Evolutionary conservation across 1,140 invertebrate species (phyloP), one percentile per base, ranked within the genome.

Genomic region (Pseudachorutes palmiensis): DNA sequence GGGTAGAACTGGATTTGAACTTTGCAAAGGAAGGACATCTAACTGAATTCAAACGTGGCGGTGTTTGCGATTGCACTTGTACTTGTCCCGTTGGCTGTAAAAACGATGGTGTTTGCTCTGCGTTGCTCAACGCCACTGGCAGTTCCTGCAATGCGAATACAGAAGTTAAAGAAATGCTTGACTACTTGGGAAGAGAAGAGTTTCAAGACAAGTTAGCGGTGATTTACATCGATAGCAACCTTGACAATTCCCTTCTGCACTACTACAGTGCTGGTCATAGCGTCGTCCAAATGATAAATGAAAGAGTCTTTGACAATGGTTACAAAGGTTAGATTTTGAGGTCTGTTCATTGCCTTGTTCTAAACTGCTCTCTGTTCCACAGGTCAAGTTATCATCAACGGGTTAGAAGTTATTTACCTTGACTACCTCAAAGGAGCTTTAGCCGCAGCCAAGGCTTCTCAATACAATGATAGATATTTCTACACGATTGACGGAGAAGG

Each of bases 181-280:
- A 26, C 9, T 14, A 14, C 24, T 22, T 57, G 5, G 51, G 51
- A 12, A 9, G 5, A n/a, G 12, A 5, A 24, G 51, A 12, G 5
- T 5, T 57, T 24, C 12, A 5, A 12, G 5, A 5, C 5, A 57
- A 26, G 24, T 26, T 57, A 57, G 51, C 51, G 26, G 12, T 57
- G 14, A 57, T 57, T 57, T 57, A 57, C 51, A 57, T 57, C 24
- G 51, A 57, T 24, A 57, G 51, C 51, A 57, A 57, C 5, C 51
- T 57, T 22, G 26, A 57, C 51, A 57, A 57, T 24, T 26, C 14
- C 14, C 5, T 57, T 12, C 12, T 9, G 5, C 3, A 57, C 26
- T 57, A n/a, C 14, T 57, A n/a, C 26, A 22, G 26, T 5, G 51
- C 51, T n/a, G 51, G 51, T 12, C 14, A 26, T 5, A 12, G 24